Percentiles rank a stretch among this genome's conserved stretches.
Conservation (phyloP, 2,113 vertebrate species). For the Bos indicus region DNA sequence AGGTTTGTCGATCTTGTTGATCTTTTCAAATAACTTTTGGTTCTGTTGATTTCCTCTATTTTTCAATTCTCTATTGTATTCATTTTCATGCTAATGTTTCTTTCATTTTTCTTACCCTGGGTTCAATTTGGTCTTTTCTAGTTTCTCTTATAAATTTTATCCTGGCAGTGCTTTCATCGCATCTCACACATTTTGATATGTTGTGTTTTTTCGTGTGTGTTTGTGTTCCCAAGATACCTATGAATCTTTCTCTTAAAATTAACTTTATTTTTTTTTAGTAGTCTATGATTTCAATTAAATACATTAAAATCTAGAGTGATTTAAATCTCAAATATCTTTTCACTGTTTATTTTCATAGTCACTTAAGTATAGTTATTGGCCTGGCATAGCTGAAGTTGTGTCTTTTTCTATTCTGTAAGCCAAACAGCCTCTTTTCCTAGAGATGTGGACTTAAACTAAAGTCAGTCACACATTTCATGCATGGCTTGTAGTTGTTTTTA, state of each 20-base stretch:
- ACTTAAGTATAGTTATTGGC: neutral
- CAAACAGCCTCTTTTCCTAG: neutral
- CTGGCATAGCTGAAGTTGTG: neutral
- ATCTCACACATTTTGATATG: neutral
- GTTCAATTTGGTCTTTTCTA: neutral
- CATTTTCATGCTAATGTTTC: neutral
- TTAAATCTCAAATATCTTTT: neutral
- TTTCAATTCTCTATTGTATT: neutral
- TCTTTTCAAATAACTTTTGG: neutral
- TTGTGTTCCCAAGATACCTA: neutral
- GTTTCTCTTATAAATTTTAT: neutral
- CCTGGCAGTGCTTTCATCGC: neutral
- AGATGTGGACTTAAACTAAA: neutral
- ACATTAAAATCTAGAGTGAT: neutral
- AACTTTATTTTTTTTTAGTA: neutral
- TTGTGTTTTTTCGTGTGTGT: neutral
- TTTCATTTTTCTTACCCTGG: neutral
- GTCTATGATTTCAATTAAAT: neutral
- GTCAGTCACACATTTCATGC: neutral
- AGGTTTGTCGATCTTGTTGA: neutral
- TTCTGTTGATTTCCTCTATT: neutral
- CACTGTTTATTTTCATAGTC: neutral
- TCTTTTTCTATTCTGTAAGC: neutral
- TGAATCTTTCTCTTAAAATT: conserved; percentile 19
- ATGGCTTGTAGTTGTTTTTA: neutral